Conservation (phyloP, 1,140 invertebrate genomes). For the Conus ventricosus region DNA sequence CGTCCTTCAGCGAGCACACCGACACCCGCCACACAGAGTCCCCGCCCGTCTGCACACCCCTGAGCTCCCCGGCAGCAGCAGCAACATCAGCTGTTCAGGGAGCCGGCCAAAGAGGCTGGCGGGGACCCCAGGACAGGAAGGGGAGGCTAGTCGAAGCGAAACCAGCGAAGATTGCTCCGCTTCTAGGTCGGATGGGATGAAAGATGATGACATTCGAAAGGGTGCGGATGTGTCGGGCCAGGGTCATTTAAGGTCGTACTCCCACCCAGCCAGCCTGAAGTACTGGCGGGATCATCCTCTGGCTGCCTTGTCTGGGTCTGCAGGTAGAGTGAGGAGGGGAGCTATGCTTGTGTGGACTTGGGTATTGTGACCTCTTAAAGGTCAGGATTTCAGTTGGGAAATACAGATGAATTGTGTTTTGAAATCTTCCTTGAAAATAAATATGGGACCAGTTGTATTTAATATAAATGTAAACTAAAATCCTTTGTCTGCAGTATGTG, state of each 20-base stretch:
- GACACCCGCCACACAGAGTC: not conserved
- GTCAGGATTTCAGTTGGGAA: no score
- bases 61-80: not conserved
- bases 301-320: not conserved
- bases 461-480: no score
- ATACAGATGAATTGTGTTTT: no score
- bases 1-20: not conserved
- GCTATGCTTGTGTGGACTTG: no score
- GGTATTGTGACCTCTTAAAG: no score
- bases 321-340: not conserved
- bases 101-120: not conserved
- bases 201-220: not conserved
- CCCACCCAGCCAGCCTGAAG: conserved; percentile 22
- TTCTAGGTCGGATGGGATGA: not conserved
- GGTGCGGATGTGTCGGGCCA: not conserved
- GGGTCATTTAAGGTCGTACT: not conserved
- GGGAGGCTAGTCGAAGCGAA: not conserved
- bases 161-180: no score
- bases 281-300: conserved; percentile 13
- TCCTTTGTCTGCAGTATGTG: no score
- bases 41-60: not conserved
- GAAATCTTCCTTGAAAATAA: no score
- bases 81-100: not conserved
- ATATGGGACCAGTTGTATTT: no score
- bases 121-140: not conserved